phyloP scores from a whole-genome alignment of 2,113 vertebrate species.

The Dryoscopus gambensis region DNA sequence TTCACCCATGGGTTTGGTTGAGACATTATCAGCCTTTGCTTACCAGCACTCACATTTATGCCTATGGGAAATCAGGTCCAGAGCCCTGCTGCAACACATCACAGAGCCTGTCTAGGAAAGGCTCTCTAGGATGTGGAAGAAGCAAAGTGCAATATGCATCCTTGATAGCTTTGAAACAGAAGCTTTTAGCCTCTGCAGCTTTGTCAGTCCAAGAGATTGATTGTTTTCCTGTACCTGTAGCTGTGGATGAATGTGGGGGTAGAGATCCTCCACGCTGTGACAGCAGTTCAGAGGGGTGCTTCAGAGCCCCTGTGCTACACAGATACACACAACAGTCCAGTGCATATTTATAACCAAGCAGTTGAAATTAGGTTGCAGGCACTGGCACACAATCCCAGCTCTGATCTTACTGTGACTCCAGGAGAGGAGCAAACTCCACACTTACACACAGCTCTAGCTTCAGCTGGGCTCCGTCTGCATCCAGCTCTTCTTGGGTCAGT shows the following conservation, averaged over 20 bases:
- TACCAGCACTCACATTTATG: background rate
- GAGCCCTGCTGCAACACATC: fast-evolving
- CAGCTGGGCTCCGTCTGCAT: background rate
- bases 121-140: background rate
- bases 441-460: background rate
- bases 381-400: background rate
- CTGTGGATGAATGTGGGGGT: background rate
- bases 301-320: background rate
- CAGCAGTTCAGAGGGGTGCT: background rate
- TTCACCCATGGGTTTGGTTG: background rate
- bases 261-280: background rate
- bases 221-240: background rate
- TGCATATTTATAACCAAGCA: background rate
- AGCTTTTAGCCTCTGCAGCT: background rate
- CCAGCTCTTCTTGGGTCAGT: background rate
- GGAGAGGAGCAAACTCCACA: background rate
- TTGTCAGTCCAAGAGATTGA: background rate
- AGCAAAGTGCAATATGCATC: background rate
- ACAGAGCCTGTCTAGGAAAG: background rate
- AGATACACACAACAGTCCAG: background rate
- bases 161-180: background rate
- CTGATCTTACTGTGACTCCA: background rate
- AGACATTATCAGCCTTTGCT: background rate
- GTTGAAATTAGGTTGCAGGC: background rate
- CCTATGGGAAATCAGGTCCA: background rate